Evolutionary conservation across 2,888 invertebrate species (phyloP).

Genomic region (Ophonus ardosiacus): DNA sequence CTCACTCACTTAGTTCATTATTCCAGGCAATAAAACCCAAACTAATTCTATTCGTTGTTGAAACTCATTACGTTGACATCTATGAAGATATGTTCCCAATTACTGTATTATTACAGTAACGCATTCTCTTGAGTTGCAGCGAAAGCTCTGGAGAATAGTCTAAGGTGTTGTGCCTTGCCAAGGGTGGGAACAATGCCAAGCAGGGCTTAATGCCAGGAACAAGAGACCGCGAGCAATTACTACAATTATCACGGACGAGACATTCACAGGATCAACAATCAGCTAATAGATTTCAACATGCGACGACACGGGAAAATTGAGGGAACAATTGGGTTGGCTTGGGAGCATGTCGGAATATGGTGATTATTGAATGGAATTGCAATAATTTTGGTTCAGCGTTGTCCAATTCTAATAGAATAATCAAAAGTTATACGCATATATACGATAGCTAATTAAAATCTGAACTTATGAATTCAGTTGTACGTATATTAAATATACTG

Average conservation of each 20-base stretch:
- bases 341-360: background rate
- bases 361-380: background rate
- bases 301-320: background rate
- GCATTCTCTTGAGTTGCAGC: constrained; percentile 7
- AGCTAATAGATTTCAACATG: constrained; percentile 36
- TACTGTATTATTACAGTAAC: constrained; percentile 45
- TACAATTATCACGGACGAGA: constrained; percentile 48
- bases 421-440: too few relatives aligned
- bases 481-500: too few relatives aligned
- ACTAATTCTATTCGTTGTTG: background rate
- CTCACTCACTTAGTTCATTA: background rate
- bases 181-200: background rate
- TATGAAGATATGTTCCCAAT: constrained; percentile 36
- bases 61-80: constrained; percentile 22
- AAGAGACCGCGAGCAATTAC: constrained; percentile 50
- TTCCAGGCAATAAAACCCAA: constrained; percentile 4
- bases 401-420: background rate
- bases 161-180: background rate
- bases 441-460: too few relatives aligned
- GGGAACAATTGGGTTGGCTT: background rate
- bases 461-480: too few relatives aligned
- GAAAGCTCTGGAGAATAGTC: constrained; percentile 15
- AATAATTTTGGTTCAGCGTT: background rate
- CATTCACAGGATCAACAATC: constrained; percentile 44
- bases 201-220: constrained; percentile 4